Percentiles rank a stretch among this genome's conserved stretches.
phyloP scores from a whole-genome alignment of 2,888 invertebrate genomes.

The Ischnus inquisitorius region DNA sequence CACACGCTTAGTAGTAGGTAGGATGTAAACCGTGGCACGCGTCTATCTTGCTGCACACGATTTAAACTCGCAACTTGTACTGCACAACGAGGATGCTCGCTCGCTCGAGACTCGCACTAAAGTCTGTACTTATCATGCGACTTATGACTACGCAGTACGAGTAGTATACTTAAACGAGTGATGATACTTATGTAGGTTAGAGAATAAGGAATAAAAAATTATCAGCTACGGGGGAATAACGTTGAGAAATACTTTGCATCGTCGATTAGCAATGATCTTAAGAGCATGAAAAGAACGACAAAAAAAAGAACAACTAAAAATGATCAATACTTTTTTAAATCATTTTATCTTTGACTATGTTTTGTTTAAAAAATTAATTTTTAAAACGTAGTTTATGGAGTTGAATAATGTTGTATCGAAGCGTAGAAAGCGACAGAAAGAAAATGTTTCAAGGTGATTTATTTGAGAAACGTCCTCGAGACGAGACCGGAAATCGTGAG shows the following conservation, averaged over 20 bases:
- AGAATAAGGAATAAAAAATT: not conserved
- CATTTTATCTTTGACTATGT: no score
- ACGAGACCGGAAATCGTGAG: constrained; percentile 50
- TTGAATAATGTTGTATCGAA: no score
- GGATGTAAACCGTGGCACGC: constrained; percentile 66
- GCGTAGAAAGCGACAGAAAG: no score
- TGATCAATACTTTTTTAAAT: not conserved
- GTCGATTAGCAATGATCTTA: not conserved
- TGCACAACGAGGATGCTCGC: constrained; percentile 38
- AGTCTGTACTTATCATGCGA: constrained; percentile 15
- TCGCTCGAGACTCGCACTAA: not conserved
- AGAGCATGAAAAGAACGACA: not conserved
- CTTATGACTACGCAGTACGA: constrained; percentile 6
- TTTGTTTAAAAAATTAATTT: no score
- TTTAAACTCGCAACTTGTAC: constrained; percentile 55
- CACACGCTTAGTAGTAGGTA: constrained; percentile 42
- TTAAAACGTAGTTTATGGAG: no score
- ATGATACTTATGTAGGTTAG: constrained; percentile 20
- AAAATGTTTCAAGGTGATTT: constrained; percentile 23
- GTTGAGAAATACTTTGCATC: not conserved
- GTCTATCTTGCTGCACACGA: constrained; percentile 46
- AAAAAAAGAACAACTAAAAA: not conserved
- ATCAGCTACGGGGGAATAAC: not conserved
- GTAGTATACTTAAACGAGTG: constrained; percentile 1
- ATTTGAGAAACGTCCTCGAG: constrained; percentile 52